Evolutionary conservation across 1,140 invertebrate genomes (phyloP).

Genomic region (Bombyx mori): DNA sequence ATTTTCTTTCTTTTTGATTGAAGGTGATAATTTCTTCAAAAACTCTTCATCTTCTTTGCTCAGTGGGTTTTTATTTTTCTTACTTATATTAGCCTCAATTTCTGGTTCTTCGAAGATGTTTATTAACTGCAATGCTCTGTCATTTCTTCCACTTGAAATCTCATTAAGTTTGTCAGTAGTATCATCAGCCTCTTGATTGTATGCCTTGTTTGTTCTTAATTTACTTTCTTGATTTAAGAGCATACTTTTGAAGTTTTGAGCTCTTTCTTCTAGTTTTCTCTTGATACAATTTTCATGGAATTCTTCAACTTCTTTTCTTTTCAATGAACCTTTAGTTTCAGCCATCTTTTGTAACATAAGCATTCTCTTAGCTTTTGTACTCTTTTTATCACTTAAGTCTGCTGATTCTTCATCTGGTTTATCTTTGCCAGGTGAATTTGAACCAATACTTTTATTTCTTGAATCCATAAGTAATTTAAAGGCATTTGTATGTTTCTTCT

Average conservation of each 20-base stretch:
- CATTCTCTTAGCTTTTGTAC: constrained; percentile 65
- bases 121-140: constrained; percentile 28
- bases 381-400: constrained; percentile 38
- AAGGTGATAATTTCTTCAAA: constrained; percentile 65
- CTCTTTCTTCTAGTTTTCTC: constrained; percentile 70
- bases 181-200: not conserved
- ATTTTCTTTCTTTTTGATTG: constrained; percentile 72
- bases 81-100: constrained; percentile 12
- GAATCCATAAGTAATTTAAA: constrained; percentile 77
- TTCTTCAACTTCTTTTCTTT: constrained; percentile 71
- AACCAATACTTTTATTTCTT: constrained; percentile 73
- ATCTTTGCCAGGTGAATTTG: constrained; percentile 74
- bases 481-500: constrained; percentile 64
- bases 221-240: constrained; percentile 28
- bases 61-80: constrained; percentile 19
- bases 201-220: constrained; percentile 12
- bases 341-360: constrained; percentile 73
- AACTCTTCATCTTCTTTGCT: constrained; percentile 51
- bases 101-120: constrained; percentile 34
- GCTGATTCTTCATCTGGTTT: constrained; percentile 24
- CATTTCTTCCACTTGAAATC: not conserved
- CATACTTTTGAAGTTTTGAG: constrained; percentile 70
- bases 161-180: constrained; percentile 10
- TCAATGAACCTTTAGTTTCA: constrained; percentile 70
- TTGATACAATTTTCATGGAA: constrained; percentile 68